Base-by-base conservation (phyloP, 1,140 invertebrate genomes). In the Psilanteris sp. region DNA sequence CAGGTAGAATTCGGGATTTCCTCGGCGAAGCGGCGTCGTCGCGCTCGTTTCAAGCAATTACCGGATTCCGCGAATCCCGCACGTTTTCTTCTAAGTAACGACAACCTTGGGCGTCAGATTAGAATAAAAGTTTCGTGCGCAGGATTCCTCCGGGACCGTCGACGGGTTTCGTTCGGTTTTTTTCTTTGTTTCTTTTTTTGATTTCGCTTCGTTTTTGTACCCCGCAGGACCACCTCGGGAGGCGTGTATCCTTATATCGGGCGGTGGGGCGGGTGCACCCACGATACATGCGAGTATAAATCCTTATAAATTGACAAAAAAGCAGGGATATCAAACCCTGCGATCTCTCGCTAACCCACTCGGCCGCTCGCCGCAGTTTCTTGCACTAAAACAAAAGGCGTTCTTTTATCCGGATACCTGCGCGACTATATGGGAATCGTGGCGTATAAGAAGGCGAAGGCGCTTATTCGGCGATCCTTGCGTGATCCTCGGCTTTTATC, bases 281-380 rank as follows among this genome's bases (percentile, higher is more conserved):
- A 74, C 70, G 70, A 24, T 54, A 52, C 70, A 74, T 52, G 70
- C 61, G 67, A 71, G 78, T 81, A 84, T 84, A 84, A 84, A 84
- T 84, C 82, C 78, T 83, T 84, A 84, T 84, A 84, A 84, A 84
- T 84, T 84, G 82, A 84, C 83, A 84, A 83, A 84, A 82, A 83
- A 81, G 81, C 78, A 37, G 78, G 52, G 70, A 57, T 83, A 82
- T 83, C 82, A 46, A 74, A 50, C 61, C 70, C 36, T 72, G 77
- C 71, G 80, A 84, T 83, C 82, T 83, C 71, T 54, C 68, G 79
- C 73, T 81, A 79, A 78, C 74, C 79, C 70, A 74, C 76, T 79
- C 75, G 71, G 43, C 50, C 44, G 52, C 37, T 64, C 48, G 71
- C 50, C 34, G 74, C 18, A n/a, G 29, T 68, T 77, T 55, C 52